Evolutionary conservation across 2,113 vertebrate species (phyloP).

Genomic region (Thalassarche chlororhynchos): DNA sequence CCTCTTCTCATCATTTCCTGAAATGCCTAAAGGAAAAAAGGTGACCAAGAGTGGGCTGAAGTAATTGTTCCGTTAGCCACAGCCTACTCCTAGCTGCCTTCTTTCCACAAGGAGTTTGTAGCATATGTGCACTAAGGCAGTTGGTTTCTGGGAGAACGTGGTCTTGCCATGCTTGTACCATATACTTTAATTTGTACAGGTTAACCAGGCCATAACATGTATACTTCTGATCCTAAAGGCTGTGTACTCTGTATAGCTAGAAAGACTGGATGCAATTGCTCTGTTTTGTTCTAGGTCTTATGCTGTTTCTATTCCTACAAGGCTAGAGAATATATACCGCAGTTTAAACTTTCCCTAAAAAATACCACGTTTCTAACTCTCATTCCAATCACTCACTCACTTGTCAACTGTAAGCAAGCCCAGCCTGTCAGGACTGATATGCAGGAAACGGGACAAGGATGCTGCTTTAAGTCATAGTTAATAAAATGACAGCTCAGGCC

Average conservation of each 20-base stretch:
- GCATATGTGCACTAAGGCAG: not conserved
- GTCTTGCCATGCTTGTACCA: not conserved
- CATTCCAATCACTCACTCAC: not conserved
- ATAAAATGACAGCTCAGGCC: not conserved
- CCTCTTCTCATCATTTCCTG: not conserved
- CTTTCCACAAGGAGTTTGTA: not conserved
- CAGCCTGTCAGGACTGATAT: not conserved
- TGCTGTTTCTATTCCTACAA: not conserved
- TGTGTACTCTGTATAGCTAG: not conserved
- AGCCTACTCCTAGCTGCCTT: not conserved
- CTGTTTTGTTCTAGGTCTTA: not conserved
- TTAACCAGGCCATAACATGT: not conserved
- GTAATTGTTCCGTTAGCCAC: not conserved
- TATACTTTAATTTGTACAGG: not conserved
- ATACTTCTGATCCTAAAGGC: not conserved
- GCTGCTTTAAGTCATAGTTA: not conserved
- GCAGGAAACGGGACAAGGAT: not conserved
- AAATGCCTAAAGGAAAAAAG: not conserved
- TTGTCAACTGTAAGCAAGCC: not conserved
- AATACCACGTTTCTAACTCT: not conserved
- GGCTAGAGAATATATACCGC: not conserved
- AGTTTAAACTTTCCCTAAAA: not conserved
- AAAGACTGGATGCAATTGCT: not conserved
- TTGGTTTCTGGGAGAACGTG: not conserved
- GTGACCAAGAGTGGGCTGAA: not conserved